Percentiles rank a stretch among this genome's conserved stretches.
phyloP scores from a whole-genome alignment of 2,113 vertebrate species.

The Limanda limanda region DNA sequence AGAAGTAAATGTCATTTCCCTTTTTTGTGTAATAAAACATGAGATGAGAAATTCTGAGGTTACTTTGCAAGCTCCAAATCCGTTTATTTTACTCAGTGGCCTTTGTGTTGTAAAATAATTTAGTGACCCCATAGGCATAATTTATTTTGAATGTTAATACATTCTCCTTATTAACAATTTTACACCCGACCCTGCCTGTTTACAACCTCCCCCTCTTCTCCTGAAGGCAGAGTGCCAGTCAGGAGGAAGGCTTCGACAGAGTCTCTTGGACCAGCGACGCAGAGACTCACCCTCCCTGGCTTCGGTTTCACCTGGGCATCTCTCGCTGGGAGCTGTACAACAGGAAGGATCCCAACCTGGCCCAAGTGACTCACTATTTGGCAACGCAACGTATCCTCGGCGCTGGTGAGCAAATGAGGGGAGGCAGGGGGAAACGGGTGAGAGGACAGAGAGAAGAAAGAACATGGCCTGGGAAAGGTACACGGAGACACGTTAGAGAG shows the following conservation, averaged over 20 bases:
- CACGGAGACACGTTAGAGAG: neutral
- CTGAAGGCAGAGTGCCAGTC: slow-evolving; percentile 81
- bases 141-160: no score
- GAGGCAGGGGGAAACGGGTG: neutral
- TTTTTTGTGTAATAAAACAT: no score
- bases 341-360: slow-evolving; percentile 78
- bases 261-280: slow-evolving; percentile 71
- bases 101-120: no score
- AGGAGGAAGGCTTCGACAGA: slow-evolving; percentile 78
- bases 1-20: no score
- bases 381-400: slow-evolving; percentile 76
- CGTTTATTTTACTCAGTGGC: no score
- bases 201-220: neutral
- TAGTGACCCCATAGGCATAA: no score
- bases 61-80: no score
- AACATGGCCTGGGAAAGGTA: neutral
- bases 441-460: neutral
- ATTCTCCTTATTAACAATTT: no score
- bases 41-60: no score
- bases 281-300: slow-evolving; percentile 83
- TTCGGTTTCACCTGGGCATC: slow-evolving; percentile 86
- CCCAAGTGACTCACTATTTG: slow-evolving; percentile 75
- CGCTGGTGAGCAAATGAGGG: slow-evolving; percentile 71
- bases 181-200: neutral
- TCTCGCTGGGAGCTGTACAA: slow-evolving; percentile 84